Evolutionary conservation across 1,140 invertebrate genomes (phyloP), one percentile per base, ranked within the genome.

Genomic region (Brachionus asplanchnoidis): DNA sequence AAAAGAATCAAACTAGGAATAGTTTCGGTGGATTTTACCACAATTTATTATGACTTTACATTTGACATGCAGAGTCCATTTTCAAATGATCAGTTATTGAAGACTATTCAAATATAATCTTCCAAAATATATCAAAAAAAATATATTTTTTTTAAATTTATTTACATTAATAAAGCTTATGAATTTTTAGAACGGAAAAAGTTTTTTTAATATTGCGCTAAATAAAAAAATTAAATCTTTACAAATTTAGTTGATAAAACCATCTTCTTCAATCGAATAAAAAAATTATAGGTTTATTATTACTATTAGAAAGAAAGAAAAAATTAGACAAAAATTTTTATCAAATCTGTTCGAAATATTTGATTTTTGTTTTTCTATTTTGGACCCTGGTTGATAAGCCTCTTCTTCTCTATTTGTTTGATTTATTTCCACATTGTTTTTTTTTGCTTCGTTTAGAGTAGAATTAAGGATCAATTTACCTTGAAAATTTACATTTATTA

Each of bases 31-130:
- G 79, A 82, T 68, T 65, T 82, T 42, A 82, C 79, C 11, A 82
- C 79, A 6, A 68, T 82, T 28, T 82, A 82, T 46, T 82, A 82
- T 26, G 79, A 82, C 66, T 82, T 65, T 82, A 17, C 23, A 65
- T 65, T 68, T 3, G 79, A 56, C 9, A 28, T 82, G 8, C 9
- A 82, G 3, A 82, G 79, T 60, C 79, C 79, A 3, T 82, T 82
- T 56, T 65, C 32, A n/a, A 36, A 40, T 17, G 79, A 82, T 14
- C 32, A 82, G 20, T n/a, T 82, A 46, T 82, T 32, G 14, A 77
- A 77, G 42, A 11, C 2, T 32, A 8, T 17, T 42, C n/a, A 44
- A 42, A 42, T 14, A 68, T 14, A 73, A 32, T 32, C 7, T n/a
- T 14, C 11, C 6, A 12, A 42, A 70, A 32, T 40, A 32, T 14